Base-by-base conservation (phyloP, 2,797 vertebrate species). In the Uromys caudimaculatus region DNA sequence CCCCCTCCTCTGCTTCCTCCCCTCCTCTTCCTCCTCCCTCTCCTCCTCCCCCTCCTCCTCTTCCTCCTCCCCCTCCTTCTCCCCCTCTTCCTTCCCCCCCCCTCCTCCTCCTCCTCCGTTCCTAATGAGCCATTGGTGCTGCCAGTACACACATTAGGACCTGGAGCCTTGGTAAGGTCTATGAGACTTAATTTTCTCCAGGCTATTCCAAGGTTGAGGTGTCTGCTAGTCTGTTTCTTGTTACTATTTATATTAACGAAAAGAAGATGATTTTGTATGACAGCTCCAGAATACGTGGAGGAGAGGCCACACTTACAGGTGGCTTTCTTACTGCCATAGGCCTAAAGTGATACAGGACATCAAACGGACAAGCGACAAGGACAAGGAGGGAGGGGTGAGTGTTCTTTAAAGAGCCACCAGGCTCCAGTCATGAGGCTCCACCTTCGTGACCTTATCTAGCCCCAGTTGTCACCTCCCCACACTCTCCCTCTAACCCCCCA, bases 41-140 rank as follows among this genome's bases (percentile, higher is more conserved):
- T 2, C 11, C 17, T 35, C 54, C 17, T 10, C 3, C 21, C 21
- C 0, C 23, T 1, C 1, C 13, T 9, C 58, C 16, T 47, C 16
- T 7, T 32, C 58, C 14, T 62, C 9, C 38, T 16, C 6, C 35
- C 35, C 3, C n/a, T 3, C 1, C 7, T n/a, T n/a, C n/a, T n/a
- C n/a, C n/a, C 52, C 35, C 13, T 11, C 60, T 9, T 35, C 10
- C 9, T 13, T 17, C 29, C 50, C 8, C 17, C n/a, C 23, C 52
- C 35, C 13, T 11, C 60, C 16, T 35, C 10, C 9, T 13, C 29
- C 29, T 67, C 8, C 17, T 79, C 14, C 5, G 35, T 29, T 23
- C 19, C 23, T 38, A 54, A 54, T 71, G 71, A 19, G 64, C 67
- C 35, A 4, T n/a, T 27, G 56, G 47, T 14, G 7, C 2, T 38